phyloP scores from a whole-genome alignment of 2,888 invertebrate genomes.

The Pyrrhosoma nymphula region DNA sequence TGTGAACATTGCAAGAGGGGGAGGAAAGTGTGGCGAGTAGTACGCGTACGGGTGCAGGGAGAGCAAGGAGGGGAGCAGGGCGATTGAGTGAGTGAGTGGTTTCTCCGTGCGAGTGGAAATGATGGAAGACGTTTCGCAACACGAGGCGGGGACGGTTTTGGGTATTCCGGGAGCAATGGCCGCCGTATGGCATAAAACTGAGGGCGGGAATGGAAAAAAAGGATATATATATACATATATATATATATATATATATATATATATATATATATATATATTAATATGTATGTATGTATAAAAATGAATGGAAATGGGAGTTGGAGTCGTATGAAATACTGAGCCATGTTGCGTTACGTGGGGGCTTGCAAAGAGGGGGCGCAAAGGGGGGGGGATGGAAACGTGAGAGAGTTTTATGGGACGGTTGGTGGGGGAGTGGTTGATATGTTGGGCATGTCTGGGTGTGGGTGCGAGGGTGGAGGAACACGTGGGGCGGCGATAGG shows the following conservation, averaged over 20 bases:
- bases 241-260: too few species aligned
- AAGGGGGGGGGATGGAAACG: background rate
- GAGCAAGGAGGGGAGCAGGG: background rate
- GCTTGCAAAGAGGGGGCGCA: background rate
- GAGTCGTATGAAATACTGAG: background rate
- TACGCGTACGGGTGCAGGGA: background rate
- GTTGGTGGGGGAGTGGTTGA: background rate
- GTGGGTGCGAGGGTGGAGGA: background rate
- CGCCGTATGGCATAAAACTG: background rate
- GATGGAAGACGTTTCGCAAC: background rate
- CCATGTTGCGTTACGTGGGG: background rate
- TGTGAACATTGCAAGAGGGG: background rate
- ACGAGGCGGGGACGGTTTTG: background rate
- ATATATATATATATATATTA: too few species aligned
- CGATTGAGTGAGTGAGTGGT: background rate
- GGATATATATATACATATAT: background rate
- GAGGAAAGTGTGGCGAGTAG: background rate
- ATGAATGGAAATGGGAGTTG: background rate
- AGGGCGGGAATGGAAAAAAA: background rate
- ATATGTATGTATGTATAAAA: background rate
- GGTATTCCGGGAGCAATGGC: background rate
- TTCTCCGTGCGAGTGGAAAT: background rate
- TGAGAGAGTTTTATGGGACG: background rate
- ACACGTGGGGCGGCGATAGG: background rate
- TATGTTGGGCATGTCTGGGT: background rate